Base-by-base conservation (phyloP, 2,113 vertebrate species). In the Dendropsophus ebraccatus region DNA sequence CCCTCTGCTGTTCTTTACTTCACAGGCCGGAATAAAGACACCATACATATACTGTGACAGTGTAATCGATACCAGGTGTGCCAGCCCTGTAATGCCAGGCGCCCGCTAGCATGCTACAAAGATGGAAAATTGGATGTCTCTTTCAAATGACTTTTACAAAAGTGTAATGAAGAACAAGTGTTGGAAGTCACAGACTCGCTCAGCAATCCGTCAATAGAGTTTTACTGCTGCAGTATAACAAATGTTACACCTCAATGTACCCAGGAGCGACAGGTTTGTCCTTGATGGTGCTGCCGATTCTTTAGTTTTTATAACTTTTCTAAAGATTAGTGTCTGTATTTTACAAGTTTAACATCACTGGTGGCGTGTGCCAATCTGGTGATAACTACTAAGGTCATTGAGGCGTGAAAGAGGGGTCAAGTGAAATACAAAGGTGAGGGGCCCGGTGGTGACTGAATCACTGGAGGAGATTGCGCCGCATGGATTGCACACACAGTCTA, bases 71-170 rank as follows among this genome's bases (percentile, higher is more conserved):
- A 62, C 32, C 56, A 62, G 54, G 54, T 80, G 54, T 80, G 32
- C 35, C 54, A 80, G 23, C 54, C 76, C 37, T 80, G 54, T 80
- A 62, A 58, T 60, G 35, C 54, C 54, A 45, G 56, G 37, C 23
- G 14, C 37, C 21, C 23, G n/a, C 76, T 41, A 37, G 25, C 9
- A 30, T 37, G 41, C 13, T 25, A 17, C 60, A 50, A 67, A 81
- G 32, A 67, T 16, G 41, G 11, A 80, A 62, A 80, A 80, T 81
- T 47, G 65, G 60, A 81, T 81, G 35, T 81, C 37, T 67, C 60
- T 50, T 65, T 81, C n/a, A 81, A 81, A 47, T 67, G 41, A 65
- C 79, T 81, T 62, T 62, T 81, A 67, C 25, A 45, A 62, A 67
- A 49, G 25, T 17, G 37, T 67, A 67, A 30, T 81, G 65, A 81